Conservation (phyloP, 2,888 invertebrate species). For the Melipona beecheii region DNA sequence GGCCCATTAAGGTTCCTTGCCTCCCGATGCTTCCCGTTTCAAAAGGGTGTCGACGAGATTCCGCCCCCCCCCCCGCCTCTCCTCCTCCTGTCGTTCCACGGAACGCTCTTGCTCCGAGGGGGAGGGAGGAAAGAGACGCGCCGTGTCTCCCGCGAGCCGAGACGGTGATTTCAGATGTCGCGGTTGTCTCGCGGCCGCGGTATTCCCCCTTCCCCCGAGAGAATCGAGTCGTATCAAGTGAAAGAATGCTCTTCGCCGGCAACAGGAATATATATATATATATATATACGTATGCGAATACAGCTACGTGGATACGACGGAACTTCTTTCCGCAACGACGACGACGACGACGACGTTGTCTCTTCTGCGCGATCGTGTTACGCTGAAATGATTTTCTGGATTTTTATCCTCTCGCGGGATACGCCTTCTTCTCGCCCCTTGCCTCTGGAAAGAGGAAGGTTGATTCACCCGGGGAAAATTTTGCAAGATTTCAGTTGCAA, state of each 20-base stretch:
- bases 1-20: conserved; percentile 63
- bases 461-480: no score
- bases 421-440: no score
- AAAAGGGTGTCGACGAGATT: conserved; percentile 62
- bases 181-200: conserved; percentile 21
- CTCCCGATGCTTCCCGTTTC: conserved; percentile 50
- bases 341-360: conserved; percentile 1
- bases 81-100: background rate
- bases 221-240: conserved; percentile 3
- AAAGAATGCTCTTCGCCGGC: background rate
- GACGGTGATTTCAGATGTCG: conserved; percentile 42
- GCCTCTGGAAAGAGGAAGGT: background rate
- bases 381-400: background rate
- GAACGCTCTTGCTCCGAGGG: no score
- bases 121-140: conserved; percentile 2
- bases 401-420: background rate
- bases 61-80: conserved; percentile 3
- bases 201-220: background rate
- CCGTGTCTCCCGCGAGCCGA: background rate
- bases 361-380: background rate
- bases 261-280: background rate
- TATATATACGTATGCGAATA: background rate
- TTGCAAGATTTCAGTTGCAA: no score
- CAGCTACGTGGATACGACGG: background rate
- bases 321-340: background rate